Evolutionary conservation across 2,797 vertebrate species (phyloP).

Genomic region (Anas acuta): DNA sequence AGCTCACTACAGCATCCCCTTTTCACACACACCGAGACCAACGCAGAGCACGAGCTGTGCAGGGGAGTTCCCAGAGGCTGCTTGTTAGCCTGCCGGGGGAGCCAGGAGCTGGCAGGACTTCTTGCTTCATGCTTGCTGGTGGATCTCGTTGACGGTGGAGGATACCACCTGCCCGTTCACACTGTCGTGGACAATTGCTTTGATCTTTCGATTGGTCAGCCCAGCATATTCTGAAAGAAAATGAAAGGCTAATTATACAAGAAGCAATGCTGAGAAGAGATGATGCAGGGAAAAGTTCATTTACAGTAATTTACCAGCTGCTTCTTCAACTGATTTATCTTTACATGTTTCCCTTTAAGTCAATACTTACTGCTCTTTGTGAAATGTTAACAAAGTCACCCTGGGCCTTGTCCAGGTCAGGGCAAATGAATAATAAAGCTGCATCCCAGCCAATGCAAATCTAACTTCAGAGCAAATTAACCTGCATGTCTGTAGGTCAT

Average conservation of each 20-base stretch:
- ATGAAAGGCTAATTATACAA: neutral
- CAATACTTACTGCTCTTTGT: neutral
- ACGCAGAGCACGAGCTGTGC: neutral
- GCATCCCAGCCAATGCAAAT: slow-evolving; percentile 56
- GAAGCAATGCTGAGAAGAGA: neutral
- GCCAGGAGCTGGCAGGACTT: neutral
- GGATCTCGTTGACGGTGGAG: slow-evolving; percentile 78
- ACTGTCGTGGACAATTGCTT: slow-evolving; percentile 76
- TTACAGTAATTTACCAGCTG: neutral
- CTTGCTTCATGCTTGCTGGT: slow-evolving; percentile 57
- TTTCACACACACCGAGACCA: neutral
- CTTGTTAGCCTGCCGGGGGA: rapidly evolving
- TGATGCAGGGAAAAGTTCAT: neutral
- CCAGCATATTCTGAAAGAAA: slow-evolving; percentile 5
- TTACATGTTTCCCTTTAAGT: neutral
- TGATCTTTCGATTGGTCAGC: slow-evolving; percentile 62
- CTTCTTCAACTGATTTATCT: neutral
- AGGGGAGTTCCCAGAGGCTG: neutral
- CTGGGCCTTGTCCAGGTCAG: slow-evolving; percentile 23
- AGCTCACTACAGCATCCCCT: neutral
- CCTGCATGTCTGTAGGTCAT: slow-evolving; percentile 29
- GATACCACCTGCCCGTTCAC: slow-evolving; percentile 78
- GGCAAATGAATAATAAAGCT: slow-evolving; percentile 1
- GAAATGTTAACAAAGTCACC: slow-evolving; percentile 17
- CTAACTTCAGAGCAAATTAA: neutral